phyloP scores from a whole-genome alignment of 53 echinoderm and acorn worm species.

The Holothuria scabra region DNA sequence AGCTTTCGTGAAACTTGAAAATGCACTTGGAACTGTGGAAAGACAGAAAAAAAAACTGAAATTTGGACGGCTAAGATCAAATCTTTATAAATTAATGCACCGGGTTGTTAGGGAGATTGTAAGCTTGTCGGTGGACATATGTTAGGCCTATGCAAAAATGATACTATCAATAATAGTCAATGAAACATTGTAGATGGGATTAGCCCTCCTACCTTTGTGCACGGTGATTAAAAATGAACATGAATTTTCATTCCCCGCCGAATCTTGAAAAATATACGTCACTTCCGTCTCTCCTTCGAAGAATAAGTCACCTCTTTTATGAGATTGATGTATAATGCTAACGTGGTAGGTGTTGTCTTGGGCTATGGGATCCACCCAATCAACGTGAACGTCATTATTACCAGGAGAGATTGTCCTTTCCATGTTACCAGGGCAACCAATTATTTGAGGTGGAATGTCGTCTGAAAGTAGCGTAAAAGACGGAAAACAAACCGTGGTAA shows the following conservation, averaged over 20 bases:
- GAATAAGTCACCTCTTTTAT: not conserved
- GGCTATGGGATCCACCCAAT: slow-evolving; percentile 6
- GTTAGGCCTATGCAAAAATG: too few relatives aligned
- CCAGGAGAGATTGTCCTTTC: not conserved
- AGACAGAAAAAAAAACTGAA: too few relatives aligned
- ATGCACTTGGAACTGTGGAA: too few relatives aligned
- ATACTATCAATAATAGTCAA: too few relatives aligned
- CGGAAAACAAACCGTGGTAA: too few relatives aligned
- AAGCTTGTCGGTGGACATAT: too few relatives aligned
- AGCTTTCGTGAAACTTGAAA: too few relatives aligned
- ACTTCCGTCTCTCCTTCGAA: slow-evolving; percentile 32
- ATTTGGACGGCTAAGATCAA: too few relatives aligned
- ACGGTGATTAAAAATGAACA: slow-evolving; percentile 4
- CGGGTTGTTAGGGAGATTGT: too few relatives aligned
- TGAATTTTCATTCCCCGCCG: slow-evolving; percentile 6
- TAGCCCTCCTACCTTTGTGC: not conserved
- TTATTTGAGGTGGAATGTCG: not conserved
- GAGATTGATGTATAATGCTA: slow-evolving; percentile 8
- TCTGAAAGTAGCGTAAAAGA: too few relatives aligned
- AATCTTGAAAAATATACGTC: slow-evolving; percentile 27
- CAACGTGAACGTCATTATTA: not conserved
- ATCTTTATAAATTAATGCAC: too few relatives aligned
- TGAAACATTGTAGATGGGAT: too few relatives aligned
- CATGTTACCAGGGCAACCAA: slow-evolving; percentile 17
- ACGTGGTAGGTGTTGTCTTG: slow-evolving; percentile 3